Conservation (phyloP, 2,113 vertebrate species). For the Axis porcinus region DNA sequence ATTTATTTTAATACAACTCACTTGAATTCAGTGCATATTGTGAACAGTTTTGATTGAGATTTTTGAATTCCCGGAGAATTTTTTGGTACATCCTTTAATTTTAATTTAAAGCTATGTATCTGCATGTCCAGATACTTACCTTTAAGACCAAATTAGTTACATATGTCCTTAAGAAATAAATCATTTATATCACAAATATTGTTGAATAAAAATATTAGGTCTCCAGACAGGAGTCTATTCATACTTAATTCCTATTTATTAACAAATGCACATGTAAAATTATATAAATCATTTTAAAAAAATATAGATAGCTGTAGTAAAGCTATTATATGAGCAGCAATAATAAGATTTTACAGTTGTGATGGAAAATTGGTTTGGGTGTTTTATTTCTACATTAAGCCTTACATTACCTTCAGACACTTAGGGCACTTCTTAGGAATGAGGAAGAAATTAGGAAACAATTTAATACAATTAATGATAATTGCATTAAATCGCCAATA, state of each 20-base stretch:
- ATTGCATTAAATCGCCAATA: neutral
- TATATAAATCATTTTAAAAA: neutral
- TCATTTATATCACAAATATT: neutral
- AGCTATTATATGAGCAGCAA: neutral
- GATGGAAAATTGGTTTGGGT: neutral
- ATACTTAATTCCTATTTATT: neutral
- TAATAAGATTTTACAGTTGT: neutral
- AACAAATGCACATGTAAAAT: neutral
- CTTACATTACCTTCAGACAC: neutral
- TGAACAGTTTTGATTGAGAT: neutral
- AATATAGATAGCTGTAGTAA: neutral
- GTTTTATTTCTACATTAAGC: neutral
- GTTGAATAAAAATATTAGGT: neutral
- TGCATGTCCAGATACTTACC: neutral
- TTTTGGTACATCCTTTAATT: neutral
- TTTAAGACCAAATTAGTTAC: neutral
- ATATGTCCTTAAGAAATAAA: neutral
- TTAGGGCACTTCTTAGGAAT: neutral
- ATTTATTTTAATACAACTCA: conserved; percentile 16
- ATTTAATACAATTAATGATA: neutral
- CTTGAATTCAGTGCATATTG: neutral
- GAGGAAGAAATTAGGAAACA: conserved; percentile 29
- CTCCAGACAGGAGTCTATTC: neutral
- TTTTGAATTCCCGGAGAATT: conserved; percentile 29
- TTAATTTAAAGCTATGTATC: neutral